These are phyloP conservation scores for Bombus vancouverensis DNA, from an alignment of 1,140 invertebrate genomes.

Conservation along the genomic window DNA sequence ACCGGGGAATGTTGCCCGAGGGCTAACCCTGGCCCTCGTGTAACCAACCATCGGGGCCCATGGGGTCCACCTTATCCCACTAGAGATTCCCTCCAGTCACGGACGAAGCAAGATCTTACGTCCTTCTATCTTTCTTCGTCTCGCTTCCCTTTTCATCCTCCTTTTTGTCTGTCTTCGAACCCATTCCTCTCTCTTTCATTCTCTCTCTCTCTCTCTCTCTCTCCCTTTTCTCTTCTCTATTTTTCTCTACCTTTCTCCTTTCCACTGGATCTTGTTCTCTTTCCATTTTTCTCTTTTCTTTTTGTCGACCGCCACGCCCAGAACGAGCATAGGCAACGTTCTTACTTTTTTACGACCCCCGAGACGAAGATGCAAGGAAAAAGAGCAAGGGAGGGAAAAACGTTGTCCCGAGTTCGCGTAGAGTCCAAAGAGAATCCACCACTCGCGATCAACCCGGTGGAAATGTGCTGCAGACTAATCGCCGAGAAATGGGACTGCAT, in stretches of 20 bases:
- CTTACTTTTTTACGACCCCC: slow-evolving; percentile 35
- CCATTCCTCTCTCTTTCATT: slow-evolving; percentile 18
- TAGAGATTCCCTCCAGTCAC: slow-evolving; percentile 64
- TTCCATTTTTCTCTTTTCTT: not conserved
- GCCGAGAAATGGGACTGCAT: not conserved
- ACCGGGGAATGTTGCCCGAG: slow-evolving; percentile 80
- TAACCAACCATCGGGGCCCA: slow-evolving; percentile 68
- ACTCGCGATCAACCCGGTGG: not conserved
- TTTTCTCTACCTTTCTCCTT: not conserved
- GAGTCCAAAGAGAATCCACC: not conserved
- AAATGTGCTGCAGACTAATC: not conserved
- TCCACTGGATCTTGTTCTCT: not conserved
- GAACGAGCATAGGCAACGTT: slow-evolving; percentile 25
- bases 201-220: not conserved
- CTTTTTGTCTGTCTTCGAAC: slow-evolving; percentile 31
- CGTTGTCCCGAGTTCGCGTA: not conserved
- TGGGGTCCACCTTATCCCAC: slow-evolving; percentile 65
- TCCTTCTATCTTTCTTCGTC: slow-evolving; percentile 15
- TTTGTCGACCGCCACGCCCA: slow-evolving; percentile 38
- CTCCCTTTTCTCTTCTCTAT: not conserved
- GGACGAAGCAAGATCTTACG: slow-evolving; percentile 55
- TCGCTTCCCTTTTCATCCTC: slow-evolving; percentile 4
- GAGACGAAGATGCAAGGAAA: not conserved
- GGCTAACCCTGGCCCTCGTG: slow-evolving; percentile 74
- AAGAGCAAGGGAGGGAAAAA: not conserved